These are phyloP conservation scores for Venusia cambrica DNA, from an alignment of 2,888 invertebrate genomes.

Conservation along the genomic window DNA sequence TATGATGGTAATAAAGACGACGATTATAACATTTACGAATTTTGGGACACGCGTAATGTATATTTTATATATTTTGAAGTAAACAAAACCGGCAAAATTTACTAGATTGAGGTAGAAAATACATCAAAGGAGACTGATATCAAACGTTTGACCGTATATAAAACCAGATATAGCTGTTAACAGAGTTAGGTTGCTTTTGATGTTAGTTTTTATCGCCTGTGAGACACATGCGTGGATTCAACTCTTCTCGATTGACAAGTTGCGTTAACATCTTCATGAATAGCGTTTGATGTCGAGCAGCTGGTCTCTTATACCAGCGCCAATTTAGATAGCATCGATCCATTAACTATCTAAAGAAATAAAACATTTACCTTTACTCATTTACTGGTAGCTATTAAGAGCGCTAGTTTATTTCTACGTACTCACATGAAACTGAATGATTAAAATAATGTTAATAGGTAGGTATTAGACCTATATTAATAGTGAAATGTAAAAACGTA, in stretches of 20 bases:
- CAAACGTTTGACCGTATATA: slow-evolving; percentile 64
- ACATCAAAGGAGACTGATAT: slow-evolving; percentile 64
- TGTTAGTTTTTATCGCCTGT: slow-evolving; percentile 53
- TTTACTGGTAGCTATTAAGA: slow-evolving; percentile 5
- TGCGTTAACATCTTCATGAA: slow-evolving; percentile 40
- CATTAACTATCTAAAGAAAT: slow-evolving; percentile 9
- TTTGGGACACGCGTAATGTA: slow-evolving; percentile 7
- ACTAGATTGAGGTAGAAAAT: slow-evolving; percentile 48
- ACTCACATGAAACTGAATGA: too few species aligned
- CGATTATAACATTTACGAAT: slow-evolving; percentile 7
- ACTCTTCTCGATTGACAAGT: slow-evolving; percentile 49
- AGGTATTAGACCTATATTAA: too few species aligned
- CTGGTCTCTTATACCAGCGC: slow-evolving; percentile 19
- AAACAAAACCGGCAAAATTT: slow-evolving; percentile 26
- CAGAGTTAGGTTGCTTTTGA: slow-evolving; percentile 51
- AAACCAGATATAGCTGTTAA: slow-evolving; percentile 59
- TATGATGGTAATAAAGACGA: slow-evolving; percentile 3
- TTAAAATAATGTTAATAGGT: too few species aligned
- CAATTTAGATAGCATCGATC: slow-evolving; percentile 22
- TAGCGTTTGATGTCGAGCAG: slow-evolving; percentile 30
- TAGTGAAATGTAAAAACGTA: too few species aligned
- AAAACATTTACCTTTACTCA: slow-evolving; percentile 5
- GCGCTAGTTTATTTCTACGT: too few species aligned
- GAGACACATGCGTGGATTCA: slow-evolving; percentile 36
- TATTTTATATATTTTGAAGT: slow-evolving; percentile 1